Base-by-base conservation (phyloP, 2,888 invertebrate genomes). In the Drosophila pegasa region DNA sequence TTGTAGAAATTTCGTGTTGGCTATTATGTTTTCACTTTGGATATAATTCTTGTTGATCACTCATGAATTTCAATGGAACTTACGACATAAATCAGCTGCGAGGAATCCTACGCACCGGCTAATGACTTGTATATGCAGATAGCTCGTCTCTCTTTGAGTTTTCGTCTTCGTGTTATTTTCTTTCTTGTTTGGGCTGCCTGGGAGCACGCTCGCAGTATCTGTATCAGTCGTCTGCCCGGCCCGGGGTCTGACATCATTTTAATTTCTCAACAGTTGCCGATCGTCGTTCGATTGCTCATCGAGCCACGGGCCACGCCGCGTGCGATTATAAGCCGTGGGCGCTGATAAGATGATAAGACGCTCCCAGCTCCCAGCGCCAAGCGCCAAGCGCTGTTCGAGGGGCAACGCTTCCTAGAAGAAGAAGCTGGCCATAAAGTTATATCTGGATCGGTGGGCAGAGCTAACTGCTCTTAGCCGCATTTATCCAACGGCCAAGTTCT, bases 51-150 rank as follows among this genome's bases (percentile, higher is more conserved):
- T 69, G 58, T 65, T 78, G 78, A 75, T 74, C 75, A 75, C 70
- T 72, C 71, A 71, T 87, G 86, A 85, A 78, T 85, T 82, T 87
- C 68, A 87, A 85, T 85, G 86, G 78, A 81, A 85, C 85, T 72
- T 78, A 63, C 85, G 72, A 87, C 75, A 87, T 82, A 87, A 82
- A 82, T 82, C 88, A 87, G 81, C 52, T 71, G 75, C 47, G 55
- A 52, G 14, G 56, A 62, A 69, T 74, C 78, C 75, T 75, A 75
- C 78, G 69, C 75, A 69, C 50, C 29, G 43, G 35, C 78, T 67
- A 67, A 77, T 77, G 78, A 59, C 67, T 72, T 72, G 47, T 57
- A 4, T 52, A 51, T 64, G 73, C 56, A 76, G 54, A 71, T 76
- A 65, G 50, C 12, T 40, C 33, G 7, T 56, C 22, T 16, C 7